These are phyloP conservation scores for Ceratothoa steindachneri DNA, from an alignment of 2,888 invertebrate genomes.

Conservation along the genomic window DNA sequence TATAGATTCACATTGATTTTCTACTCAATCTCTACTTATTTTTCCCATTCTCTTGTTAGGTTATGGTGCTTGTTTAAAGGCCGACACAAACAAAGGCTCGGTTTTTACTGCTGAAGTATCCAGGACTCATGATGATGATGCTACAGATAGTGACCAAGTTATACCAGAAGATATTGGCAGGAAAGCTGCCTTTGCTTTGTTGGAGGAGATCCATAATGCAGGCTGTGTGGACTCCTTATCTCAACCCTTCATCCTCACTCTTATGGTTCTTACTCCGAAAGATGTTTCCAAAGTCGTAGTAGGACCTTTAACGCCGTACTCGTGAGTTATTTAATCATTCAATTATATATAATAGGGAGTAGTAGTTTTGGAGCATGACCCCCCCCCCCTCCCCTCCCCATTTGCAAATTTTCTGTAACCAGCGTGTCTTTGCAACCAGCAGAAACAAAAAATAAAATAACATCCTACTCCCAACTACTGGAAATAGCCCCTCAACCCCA, in stretches of 20 bases:
- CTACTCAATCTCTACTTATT: too few species aligned
- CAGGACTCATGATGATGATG: constrained; percentile 56
- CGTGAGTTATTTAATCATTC: constrained; percentile 56
- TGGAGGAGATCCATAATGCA: constrained; percentile 86
- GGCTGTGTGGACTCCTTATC: constrained; percentile 85
- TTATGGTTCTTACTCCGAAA: constrained; percentile 90
- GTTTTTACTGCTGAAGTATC: constrained; percentile 54
- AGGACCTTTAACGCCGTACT: constrained; percentile 63
- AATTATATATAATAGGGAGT: neutral
- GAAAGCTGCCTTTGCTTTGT: constrained; percentile 70
- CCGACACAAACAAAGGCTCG: constrained; percentile 82
- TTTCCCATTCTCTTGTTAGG: too few species aligned
- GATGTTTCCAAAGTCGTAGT: constrained; percentile 78
- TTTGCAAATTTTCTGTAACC: too few species aligned
- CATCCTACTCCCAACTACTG: too few species aligned
- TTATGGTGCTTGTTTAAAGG: constrained; percentile 74
- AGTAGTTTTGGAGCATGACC: constrained; percentile 65
- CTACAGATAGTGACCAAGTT: constrained; percentile 51
- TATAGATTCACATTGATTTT: too few species aligned
- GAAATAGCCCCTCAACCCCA: too few species aligned
- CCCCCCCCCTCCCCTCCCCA: too few species aligned
- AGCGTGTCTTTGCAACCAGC: neutral
- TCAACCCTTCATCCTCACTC: constrained; percentile 80
- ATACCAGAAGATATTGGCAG: constrained; percentile 80
- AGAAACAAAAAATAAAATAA: neutral